Evolutionary conservation across 2,113 vertebrate species (phyloP).

Genomic region (Crypturellus undulatus): DNA sequence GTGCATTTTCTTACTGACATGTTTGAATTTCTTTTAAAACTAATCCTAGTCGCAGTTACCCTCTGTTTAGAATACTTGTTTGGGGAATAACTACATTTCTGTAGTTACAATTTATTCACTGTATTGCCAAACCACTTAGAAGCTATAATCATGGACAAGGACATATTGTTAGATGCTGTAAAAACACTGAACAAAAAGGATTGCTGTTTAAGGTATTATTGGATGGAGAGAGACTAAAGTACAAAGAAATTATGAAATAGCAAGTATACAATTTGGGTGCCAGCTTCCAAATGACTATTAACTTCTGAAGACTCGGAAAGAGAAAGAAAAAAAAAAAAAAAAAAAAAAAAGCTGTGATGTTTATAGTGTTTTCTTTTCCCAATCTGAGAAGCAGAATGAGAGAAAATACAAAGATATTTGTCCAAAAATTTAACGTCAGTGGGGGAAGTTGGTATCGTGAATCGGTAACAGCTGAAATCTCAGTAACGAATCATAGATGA

Average conservation of each 20-base stretch:
- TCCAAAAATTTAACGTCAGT: neutral
- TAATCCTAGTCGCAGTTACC: neutral
- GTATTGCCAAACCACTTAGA: neutral
- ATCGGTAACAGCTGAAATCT: neutral
- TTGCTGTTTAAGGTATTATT: neutral
- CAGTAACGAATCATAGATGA: neutral
- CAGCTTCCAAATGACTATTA: neutral
- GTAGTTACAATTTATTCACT: neutral
- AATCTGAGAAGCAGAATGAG: neutral
- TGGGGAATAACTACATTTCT: neutral
- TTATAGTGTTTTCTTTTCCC: neutral
- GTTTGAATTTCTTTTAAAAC: neutral
- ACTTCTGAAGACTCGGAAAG: neutral
- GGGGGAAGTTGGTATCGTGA: neutral
- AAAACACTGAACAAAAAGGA: neutral
- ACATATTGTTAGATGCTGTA: neutral
- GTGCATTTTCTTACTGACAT: neutral
- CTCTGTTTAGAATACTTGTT: neutral
- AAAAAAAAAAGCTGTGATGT: neutral
- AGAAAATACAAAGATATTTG: neutral
- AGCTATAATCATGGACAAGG: neutral
- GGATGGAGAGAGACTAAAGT: neutral
- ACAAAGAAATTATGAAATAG: neutral
- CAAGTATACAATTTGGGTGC: neutral
- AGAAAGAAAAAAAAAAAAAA: neutral